Evolutionary conservation across 2,888 invertebrate genomes (phyloP), one percentile per base, ranked within the genome.

Genomic region (Amiota mariae): DNA sequence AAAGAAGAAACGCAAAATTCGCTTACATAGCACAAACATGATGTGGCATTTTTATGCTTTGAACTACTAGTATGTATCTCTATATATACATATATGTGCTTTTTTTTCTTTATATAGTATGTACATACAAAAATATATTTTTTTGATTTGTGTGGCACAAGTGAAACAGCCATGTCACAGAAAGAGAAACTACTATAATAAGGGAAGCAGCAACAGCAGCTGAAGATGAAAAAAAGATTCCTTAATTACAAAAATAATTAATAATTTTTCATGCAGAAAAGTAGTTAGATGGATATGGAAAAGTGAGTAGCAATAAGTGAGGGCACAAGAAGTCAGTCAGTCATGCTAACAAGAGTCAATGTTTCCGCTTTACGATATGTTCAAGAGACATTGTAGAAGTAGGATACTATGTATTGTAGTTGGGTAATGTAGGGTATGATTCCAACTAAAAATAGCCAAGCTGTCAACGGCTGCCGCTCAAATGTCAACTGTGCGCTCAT

Each of bases 181-280:
- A 36, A 36, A 36, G 8, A 24, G 24, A 36, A n/a, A n/a, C n/a
- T n/a, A n/a, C n/a, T n/a, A 36, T 36, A 36, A 36, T 36, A 36
- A 36, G 36, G 6, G 36, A 36, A 36, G 24, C 24, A n/a, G 54
- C 12, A 51, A 12, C n/a, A n/a, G 59, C 11, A 18, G 59, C 8
- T 20, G 3, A 18, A 59, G 9, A 18, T 36, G 59, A 15, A 83
- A 84, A 81, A 83, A 84, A 82, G 80, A 76, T 71, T 77, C 78
- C 76, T 81, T 84, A 84, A 84, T 84, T 84, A 84, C 82, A 78
- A 79, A 84, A 81, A 84, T 84, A 84, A 84, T 84, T 84, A 84
- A 84, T 84, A 82, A 83, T 77, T 76, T 80, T 77, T 70, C 67
- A 54, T 54, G 54, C 54, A 68, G 67, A 51, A 68, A 68, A 54